Percentiles rank a stretch among this genome's conserved stretches.
Conservation (phyloP, 2,888 invertebrate genomes). For the Eristalinus aeneus region DNA sequence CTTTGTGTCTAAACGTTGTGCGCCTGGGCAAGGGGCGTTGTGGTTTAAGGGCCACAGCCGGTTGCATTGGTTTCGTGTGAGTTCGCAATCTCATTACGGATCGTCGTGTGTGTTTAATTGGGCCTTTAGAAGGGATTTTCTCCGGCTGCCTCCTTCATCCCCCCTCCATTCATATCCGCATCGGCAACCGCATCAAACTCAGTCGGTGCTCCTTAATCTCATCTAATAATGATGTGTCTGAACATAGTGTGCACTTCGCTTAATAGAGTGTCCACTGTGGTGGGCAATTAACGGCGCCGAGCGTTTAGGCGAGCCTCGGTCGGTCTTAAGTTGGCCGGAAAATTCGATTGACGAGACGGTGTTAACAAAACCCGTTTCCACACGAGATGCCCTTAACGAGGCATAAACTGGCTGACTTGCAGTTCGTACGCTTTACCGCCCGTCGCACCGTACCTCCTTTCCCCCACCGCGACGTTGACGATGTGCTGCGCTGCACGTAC, state of each 20-base stretch:
- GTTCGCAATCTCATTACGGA: background rate
- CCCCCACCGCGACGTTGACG: background rate
- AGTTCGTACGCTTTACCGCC: background rate
- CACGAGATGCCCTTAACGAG: constrained; percentile 56
- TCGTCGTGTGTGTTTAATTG: background rate
- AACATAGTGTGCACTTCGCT: constrained; percentile 25
- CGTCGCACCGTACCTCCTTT: background rate
- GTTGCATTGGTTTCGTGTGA: background rate
- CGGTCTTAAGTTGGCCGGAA: background rate
- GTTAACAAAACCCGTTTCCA: constrained; percentile 51
- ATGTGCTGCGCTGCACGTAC: constrained; percentile 51
- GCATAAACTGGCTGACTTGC: constrained; percentile 24
- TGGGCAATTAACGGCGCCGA: constrained; percentile 38
- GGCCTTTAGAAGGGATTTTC: background rate
- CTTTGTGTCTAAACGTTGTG: constrained; percentile 40
- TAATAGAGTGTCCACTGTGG: constrained; percentile 29
- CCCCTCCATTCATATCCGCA: too few species aligned
- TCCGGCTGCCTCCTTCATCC: background rate
- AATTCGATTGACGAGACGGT: constrained; percentile 18
- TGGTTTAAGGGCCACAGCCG: background rate
- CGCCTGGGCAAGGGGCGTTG: background rate
- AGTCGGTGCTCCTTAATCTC: background rate
- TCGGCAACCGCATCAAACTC: too few species aligned
- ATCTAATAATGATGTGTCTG: background rate
- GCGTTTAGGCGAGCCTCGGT: background rate